These are phyloP conservation scores for Nixonia krombeini DNA, from an alignment of 1,140 invertebrate species.

Conservation along the genomic window DNA sequence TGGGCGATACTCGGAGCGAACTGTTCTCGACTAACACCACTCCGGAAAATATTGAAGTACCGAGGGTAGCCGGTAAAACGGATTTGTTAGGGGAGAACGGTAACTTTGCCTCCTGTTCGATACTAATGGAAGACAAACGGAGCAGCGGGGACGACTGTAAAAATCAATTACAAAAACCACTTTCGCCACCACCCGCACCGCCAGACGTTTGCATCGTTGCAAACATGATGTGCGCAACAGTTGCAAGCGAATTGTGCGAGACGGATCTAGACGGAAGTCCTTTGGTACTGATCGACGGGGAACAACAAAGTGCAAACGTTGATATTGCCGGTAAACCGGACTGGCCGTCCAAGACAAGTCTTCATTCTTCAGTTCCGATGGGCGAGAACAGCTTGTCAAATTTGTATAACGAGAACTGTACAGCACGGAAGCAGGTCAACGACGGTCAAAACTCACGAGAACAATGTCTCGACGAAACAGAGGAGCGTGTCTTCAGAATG, in stretches of 20 bases:
- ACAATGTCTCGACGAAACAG: neutral
- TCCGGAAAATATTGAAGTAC: too few relatives aligned
- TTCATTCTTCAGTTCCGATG: conserved; percentile 37
- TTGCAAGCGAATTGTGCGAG: conserved; percentile 49
- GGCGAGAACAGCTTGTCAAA: conserved; percentile 47
- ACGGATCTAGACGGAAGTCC: conserved; percentile 54
- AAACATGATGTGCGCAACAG: conserved; percentile 19
- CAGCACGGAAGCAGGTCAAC: too few relatives aligned
- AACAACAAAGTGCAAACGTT: conserved; percentile 11
- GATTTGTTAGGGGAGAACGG: too few relatives aligned
- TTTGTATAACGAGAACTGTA: neutral
- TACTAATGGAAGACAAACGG: too few relatives aligned
- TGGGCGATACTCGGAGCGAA: too few relatives aligned
- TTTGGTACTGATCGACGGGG: conserved; percentile 37
- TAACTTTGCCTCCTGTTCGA: too few relatives aligned
- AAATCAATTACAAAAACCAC: conserved; percentile 8
- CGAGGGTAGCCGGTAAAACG: too few relatives aligned
- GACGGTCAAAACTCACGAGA: too few relatives aligned
- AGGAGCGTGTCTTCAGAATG: conserved; percentile 40
- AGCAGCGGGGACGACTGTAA: too few relatives aligned
- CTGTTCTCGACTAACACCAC: too few relatives aligned
- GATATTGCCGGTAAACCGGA: neutral
- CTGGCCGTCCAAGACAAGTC: neutral
- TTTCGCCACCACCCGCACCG: conserved; percentile 27
- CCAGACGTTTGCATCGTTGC: conserved; percentile 31